Evolutionary conservation across 2,113 vertebrate species (phyloP).

Genomic region (Megaceryle maxima): DNA sequence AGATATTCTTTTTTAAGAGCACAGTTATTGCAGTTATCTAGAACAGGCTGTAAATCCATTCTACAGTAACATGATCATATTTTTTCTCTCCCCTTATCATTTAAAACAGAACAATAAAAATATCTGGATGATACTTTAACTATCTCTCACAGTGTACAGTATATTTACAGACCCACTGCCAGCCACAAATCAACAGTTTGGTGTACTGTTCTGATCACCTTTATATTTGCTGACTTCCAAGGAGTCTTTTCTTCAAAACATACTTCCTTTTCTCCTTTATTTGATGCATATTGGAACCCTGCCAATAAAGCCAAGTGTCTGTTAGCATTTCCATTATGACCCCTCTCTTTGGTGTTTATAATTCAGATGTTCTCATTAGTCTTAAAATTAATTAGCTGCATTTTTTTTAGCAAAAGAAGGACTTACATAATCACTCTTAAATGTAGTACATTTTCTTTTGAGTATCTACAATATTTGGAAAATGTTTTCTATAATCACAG

Average conservation of each 20-base stretch:
- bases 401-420: not conserved
- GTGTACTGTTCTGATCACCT: not conserved
- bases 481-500: not conserved
- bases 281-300: not conserved
- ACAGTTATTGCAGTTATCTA: not conserved
- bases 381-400: conserved; percentile 8
- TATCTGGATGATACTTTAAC: conserved; percentile 19
- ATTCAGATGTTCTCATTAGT: not conserved
- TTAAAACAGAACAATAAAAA: conserved; percentile 43
- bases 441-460: not conserved
- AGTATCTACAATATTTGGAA: not conserved
- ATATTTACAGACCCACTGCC: not conserved
- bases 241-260: not conserved
- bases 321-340: not conserved
- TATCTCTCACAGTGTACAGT: not conserved
- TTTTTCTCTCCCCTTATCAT: not conserved
- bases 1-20: not conserved
- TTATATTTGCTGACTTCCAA: not conserved
- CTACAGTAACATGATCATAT: not conserved
- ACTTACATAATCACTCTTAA: not conserved
- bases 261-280: not conserved
- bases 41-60: not conserved
- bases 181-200: not conserved
- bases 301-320: not conserved
- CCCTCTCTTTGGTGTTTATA: not conserved